Base-by-base conservation (phyloP, 1,140 invertebrate genomes). In the Drosophila nannoptera region DNA sequence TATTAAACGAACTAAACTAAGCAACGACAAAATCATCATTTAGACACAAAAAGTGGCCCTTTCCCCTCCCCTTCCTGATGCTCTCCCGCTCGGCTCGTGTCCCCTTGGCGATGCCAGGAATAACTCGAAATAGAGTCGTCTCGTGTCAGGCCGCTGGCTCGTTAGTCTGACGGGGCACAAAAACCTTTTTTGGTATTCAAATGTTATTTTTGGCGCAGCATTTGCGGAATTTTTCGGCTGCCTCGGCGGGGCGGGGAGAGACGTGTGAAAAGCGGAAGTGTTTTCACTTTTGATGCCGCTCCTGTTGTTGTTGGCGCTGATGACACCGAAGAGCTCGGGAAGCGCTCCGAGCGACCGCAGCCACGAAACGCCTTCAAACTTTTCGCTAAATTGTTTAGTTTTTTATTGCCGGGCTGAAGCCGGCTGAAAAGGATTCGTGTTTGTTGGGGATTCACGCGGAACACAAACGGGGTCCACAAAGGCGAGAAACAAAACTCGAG, bases 181-280 rank as follows among this genome's bases (percentile, higher is more conserved):
- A 80, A 77, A 80, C 71, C 77, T 75, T 81, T 83, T 84, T 75
- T 73, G 80, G 75, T 65, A 84, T 83, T 76, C 80, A 83, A 83
- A 78, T 83, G 80, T 76, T 83, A 76, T 83, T 83, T 83, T 78
- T 83, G 73, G 80, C 54, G 54, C 73, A 73, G 66, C 78, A 73
- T 76, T 80, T 80, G 77, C 66, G 75, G 71, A 66, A 73, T 75
- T 67, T 54, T 53, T 65, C 29, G 11, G 42, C 33, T 46, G 40
- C 53, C 56, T 12, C 46, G 9, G 42, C 42, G 46, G 35, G 46
- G 7, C 36, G 38, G 43, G 50, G 60, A 48, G 73, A 68, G 66
- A 55, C 62, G 78, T 83, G 80, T 78, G 78, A 83, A 83, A 84
- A 69, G 72, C 80, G 80, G 68, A 83, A 83, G 80, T 83, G 70